Evolutionary conservation across 2,797 vertebrate species (phyloP).

Genomic region (Rhincodon typus): DNA sequence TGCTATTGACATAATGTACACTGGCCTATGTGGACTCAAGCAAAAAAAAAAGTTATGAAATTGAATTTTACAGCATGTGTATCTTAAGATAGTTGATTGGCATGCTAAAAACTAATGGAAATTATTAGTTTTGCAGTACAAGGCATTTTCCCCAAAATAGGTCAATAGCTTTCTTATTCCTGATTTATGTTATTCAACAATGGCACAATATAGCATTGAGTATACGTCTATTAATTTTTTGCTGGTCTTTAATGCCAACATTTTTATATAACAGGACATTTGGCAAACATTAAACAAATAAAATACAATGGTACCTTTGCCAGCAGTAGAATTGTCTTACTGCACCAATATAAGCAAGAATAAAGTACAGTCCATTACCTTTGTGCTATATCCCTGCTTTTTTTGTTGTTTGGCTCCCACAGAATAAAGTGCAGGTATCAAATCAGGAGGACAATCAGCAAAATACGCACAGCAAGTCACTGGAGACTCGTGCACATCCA

Average conservation of each 20-base stretch:
- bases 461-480: slow-evolving; percentile 96
- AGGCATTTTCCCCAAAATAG: not conserved
- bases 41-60: no score
- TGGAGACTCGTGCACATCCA: slow-evolving; percentile 96
- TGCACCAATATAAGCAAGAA: not conserved
- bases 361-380: slow-evolving; percentile 60
- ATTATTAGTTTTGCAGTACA: not conserved
- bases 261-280: not conserved
- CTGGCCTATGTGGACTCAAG: no score
- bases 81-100: not conserved
- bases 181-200: not conserved
- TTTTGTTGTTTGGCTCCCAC: slow-evolving; percentile 95
- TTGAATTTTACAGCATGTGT: not conserved
- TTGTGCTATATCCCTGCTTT: slow-evolving; percentile 93
- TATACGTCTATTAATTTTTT: no score
- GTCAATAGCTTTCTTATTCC: not conserved
- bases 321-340: not conserved
- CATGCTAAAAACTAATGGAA: not conserved
- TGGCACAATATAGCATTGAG: not conserved
- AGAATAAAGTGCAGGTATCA: slow-evolving; percentile 93
- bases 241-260: not conserved
- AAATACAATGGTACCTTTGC: not conserved
- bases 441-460: slow-evolving; percentile 89
- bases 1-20: no score
- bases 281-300: not conserved